These are phyloP conservation scores for Epinephelus lanceolatus DNA, from an alignment of 2,113 vertebrate genomes.

Conservation along the genomic window DNA sequence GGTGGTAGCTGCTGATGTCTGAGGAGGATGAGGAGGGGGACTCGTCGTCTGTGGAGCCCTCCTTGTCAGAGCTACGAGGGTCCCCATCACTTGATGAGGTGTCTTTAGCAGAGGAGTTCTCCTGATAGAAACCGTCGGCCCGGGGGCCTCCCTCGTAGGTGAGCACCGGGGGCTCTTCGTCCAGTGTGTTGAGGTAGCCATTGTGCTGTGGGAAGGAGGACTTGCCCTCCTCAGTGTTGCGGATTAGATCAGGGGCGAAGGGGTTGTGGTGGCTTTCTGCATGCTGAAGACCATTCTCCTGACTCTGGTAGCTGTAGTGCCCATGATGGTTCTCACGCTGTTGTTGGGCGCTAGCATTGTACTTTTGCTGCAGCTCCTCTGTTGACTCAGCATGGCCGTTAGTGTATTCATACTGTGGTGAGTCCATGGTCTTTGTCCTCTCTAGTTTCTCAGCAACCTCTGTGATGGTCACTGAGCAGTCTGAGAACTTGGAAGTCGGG, in stretches of 20 bases:
- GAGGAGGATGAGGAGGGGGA: constrained; percentile 81
- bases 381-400: constrained; percentile 43
- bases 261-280: constrained; percentile 72
- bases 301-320: constrained; percentile 54
- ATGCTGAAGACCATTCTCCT: constrained; percentile 57
- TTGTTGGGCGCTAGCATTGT: constrained; percentile 37
- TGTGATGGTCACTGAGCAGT: constrained; percentile 78
- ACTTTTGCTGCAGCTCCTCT: constrained; percentile 66
- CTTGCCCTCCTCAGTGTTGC: constrained; percentile 78
- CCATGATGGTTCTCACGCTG: constrained; percentile 57
- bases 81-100: constrained; percentile 84
- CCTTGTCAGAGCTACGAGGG: constrained; percentile 85
- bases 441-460: constrained; percentile 84
- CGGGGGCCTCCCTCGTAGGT: constrained; percentile 81
- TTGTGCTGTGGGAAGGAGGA: constrained; percentile 77
- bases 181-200: constrained; percentile 79
- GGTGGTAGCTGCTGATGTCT: constrained; percentile 77
- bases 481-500: constrained; percentile 61
- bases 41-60: constrained; percentile 84
- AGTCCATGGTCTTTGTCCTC: constrained; percentile 78
- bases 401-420: constrained; percentile 73
- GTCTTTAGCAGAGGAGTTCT: constrained; percentile 81
- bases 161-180: constrained; percentile 84
- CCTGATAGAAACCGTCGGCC: constrained; percentile 77
- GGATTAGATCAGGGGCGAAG: constrained; percentile 80